phyloP scores from a whole-genome alignment of 2,797 vertebrate genomes.

The Simalia tracyae region DNA sequence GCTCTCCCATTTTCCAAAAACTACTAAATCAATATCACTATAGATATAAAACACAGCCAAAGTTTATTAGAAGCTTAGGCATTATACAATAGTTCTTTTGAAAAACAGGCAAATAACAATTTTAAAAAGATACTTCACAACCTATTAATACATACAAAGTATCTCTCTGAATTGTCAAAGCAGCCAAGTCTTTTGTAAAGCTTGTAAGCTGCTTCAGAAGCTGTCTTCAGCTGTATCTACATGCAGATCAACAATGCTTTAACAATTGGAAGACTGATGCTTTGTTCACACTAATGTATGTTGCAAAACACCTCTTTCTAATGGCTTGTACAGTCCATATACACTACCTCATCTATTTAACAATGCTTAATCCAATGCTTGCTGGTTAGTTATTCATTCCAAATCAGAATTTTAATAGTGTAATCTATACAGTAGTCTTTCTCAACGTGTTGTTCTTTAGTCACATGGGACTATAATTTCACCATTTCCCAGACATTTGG shows the following conservation, averaged over 20 bases:
- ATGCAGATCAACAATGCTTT: background rate
- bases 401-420: background rate
- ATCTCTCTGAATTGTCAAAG: background rate
- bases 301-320: background rate
- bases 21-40: constrained; percentile 97
- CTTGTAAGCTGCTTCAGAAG: background rate
- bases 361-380: background rate
- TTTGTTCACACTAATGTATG: background rate
- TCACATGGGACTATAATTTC: background rate
- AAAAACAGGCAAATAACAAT: background rate
- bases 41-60: constrained; percentile 11
- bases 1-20: constrained; percentile 96
- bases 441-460: background rate
- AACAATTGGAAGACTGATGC: background rate
- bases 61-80: background rate
- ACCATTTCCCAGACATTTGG: background rate
- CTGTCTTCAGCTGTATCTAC: background rate
- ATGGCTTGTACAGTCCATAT: background rate
- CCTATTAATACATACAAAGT: background rate
- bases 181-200: background rate
- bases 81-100: background rate
- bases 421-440: background rate
- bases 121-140: background rate
- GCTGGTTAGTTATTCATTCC: background rate
- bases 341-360: background rate